Evolutionary conservation across 1,140 invertebrate species (phyloP).

Genomic region (Ylistrum balloti): DNA sequence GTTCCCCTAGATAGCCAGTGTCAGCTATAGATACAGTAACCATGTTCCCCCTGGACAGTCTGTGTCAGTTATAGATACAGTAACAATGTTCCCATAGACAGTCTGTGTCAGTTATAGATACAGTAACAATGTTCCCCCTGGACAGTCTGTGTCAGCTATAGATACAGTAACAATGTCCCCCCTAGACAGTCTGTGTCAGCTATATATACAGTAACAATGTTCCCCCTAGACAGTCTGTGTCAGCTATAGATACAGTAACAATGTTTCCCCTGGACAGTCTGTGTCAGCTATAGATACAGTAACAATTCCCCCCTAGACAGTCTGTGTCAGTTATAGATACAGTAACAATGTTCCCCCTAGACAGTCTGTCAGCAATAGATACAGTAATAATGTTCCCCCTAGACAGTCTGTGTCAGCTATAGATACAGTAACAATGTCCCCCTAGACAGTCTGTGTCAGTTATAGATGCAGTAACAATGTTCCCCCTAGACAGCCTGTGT

Average conservation of each 20-base stretch:
- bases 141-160: neutral
- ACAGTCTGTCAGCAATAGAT: too few relatives aligned
- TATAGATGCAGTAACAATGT: too few relatives aligned
- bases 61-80: neutral
- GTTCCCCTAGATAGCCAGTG: neutral
- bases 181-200: neutral
- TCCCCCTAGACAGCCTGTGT: neutral
- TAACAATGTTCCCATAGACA: neutral
- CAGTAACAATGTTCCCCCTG: neutral
- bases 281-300: neutral
- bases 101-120: neutral
- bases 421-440: too few relatives aligned
- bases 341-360: neutral
- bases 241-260: neutral
- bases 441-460: too few relatives aligned
- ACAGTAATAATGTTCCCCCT: too few relatives aligned
- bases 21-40: neutral
- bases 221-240: neutral
- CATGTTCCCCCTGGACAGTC: neutral
- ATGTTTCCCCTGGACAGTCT: neutral
- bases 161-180: constrained; percentile 6
- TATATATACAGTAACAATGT: neutral
- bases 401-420: too few relatives aligned
- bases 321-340: neutral
- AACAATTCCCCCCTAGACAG: neutral